Base-by-base conservation (phyloP, 2,888 invertebrate genomes). In the Anorthoa munda region DNA sequence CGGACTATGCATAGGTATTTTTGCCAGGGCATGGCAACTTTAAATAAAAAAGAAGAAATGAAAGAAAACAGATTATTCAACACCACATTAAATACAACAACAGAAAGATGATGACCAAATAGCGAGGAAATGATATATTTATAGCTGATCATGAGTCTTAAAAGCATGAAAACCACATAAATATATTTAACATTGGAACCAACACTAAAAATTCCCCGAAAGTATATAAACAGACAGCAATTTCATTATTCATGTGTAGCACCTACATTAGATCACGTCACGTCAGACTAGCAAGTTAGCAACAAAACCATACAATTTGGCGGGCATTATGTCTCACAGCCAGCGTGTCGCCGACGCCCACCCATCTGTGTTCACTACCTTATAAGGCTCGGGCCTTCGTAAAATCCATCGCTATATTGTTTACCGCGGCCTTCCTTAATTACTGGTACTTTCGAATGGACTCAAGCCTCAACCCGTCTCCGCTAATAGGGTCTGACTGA, bases 361-460 rank as follows among this genome's bases (percentile, higher is more conserved):
- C 88, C 78, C 84, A 86, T 85, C 87, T 82, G 86, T 82, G 76
- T 71, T 51, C 79, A 61, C 23, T 65, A 69, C 91, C 90, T 59
- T 90, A 88, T 86, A 91, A 82, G 89, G 89, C 73, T 45, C 71
- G 84, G 68, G 82, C 87, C 89, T 89, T 83, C 80, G 72, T 71
- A 81, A 83, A 83, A 85, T 85, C 83, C 86, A 90, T 87, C 84
- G 85, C 82, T 72, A 78, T 84, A 92, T 91, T 92, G 92, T 92
- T 86, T 79, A 84, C 65, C 46, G 69, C 66, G 86, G 88, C 92
- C 93, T 93, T 91, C 89, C 87, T 89, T 91, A 91, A 91, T 91
- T 91, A 90, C 86, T 87, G 86, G 88, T 89, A 92, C 92, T 93
- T 93, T 93, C 92, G 88, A 92, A 90, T 80, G 83, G 48, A 74